phyloP scores from a whole-genome alignment of 2,888 invertebrate genomes.

The Steinernema scapterisci region DNA sequence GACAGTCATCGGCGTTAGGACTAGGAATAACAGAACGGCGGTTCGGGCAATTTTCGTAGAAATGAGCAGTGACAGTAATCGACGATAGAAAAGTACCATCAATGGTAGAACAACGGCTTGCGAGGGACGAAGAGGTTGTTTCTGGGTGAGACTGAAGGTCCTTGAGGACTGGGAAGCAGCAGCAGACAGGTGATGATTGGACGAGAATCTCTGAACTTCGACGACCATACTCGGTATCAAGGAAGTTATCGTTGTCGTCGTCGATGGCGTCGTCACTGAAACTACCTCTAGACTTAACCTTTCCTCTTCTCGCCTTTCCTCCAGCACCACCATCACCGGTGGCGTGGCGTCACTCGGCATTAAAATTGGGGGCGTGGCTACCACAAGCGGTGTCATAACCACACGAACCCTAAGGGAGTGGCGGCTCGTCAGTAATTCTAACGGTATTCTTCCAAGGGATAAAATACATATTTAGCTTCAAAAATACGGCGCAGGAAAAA shows the following conservation, averaged over 20 bases:
- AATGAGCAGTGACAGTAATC: slow-evolving; percentile 21
- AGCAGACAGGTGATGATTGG: neutral
- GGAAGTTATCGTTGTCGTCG: neutral
- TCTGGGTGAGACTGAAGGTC: neutral
- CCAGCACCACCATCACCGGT: too few species aligned
- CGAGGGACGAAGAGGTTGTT: too few species aligned
- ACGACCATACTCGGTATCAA: slow-evolving; percentile 23
- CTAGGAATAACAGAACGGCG: neutral
- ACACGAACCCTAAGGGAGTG: neutral
- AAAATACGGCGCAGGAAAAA: too few species aligned
- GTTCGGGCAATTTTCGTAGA: slow-evolving; percentile 16
- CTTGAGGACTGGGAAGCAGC: neutral
- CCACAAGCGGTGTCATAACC: slow-evolving; percentile 9
- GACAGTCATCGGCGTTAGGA: neutral
- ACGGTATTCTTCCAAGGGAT: too few species aligned
- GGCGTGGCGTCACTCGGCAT: slow-evolving; percentile 27
- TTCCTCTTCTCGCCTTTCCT: neutral
- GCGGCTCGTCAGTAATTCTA: too few species aligned
- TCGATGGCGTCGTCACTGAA: neutral
- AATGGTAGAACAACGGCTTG: neutral
- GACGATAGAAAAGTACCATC: slow-evolving; percentile 18
- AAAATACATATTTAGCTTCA: too few species aligned
- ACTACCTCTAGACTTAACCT: slow-evolving; percentile 23
- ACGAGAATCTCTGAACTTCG: neutral
- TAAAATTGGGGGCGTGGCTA: slow-evolving; percentile 15